Conservation (phyloP, 2,888 invertebrate species). For the Eupithecia centaureata region DNA sequence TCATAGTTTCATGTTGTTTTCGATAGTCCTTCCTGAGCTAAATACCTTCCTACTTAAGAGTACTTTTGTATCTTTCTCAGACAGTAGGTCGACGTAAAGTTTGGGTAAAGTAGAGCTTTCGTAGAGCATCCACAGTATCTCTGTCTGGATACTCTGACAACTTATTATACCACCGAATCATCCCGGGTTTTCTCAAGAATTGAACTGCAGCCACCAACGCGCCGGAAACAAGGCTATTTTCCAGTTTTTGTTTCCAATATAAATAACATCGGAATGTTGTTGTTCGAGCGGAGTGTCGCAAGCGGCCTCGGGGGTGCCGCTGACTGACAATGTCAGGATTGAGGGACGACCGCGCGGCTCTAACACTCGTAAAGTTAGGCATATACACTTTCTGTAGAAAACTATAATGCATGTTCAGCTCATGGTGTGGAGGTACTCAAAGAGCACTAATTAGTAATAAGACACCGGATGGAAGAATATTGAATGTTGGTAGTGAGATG, state of each 20-base stretch:
- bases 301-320: conserved; percentile 46
- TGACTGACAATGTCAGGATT: conserved; percentile 49
- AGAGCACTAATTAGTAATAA: neutral
- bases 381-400: conserved; percentile 22
- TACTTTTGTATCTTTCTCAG: neutral
- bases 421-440: neutral
- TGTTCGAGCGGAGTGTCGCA: conserved; percentile 49
- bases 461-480: neutral
- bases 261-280: conserved; percentile 42
- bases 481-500: neutral
- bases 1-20: neutral
- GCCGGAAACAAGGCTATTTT: conserved; percentile 28
- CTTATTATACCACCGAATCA: neutral
- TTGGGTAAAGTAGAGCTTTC: neutral
- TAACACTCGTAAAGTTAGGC: conserved; percentile 34
- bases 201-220: neutral
- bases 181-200: neutral
- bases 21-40: neutral
- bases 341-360: conserved; percentile 47
- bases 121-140: neutral
- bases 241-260: conserved; percentile 33
- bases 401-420: conserved; percentile 6
- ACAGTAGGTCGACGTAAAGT: neutral
- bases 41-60: neutral
- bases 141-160: neutral